A percentile compares a stretch with the other conserved stretches of the same genome.
These are phyloP conservation scores for Pseudonaja textilis DNA, from an alignment of 2,113 vertebrate genomes.

Conservation along the genomic window DNA sequence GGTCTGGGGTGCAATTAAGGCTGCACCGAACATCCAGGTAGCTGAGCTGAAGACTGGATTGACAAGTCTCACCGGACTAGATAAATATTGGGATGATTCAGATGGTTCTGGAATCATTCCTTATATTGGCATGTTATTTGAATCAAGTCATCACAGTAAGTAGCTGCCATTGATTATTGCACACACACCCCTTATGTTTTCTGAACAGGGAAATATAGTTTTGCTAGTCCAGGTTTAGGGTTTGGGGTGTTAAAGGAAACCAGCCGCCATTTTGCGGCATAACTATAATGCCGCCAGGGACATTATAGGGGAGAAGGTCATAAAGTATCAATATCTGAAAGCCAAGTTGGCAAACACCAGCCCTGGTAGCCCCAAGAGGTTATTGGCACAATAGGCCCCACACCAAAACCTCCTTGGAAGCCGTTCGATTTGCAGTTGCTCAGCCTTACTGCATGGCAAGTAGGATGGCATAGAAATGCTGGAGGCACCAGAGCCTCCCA, in stretches of 20 bases:
- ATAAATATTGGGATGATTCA: not conserved
- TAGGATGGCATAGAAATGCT: not conserved
- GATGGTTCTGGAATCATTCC: not conserved
- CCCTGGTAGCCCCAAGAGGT: not conserved
- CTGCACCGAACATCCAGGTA: not conserved
- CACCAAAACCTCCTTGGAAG: not conserved
- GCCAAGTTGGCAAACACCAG: not conserved
- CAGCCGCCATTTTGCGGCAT: not conserved
- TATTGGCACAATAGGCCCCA: not conserved
- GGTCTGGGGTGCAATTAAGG: not conserved
- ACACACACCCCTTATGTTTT: not conserved
- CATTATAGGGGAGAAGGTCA: not conserved
- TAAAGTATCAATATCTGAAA: not conserved
- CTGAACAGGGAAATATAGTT: not conserved
- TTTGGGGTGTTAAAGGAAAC: not conserved
- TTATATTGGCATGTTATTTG: not conserved
- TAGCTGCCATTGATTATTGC: not conserved
- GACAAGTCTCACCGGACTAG: not conserved
- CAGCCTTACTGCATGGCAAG: not conserved
- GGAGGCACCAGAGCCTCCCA: not conserved
- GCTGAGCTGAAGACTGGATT: not conserved
- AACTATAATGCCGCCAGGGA: not conserved
- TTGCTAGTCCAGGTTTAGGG: not conserved
- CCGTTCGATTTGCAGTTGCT: not conserved
- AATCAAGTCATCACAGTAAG: not conserved